Evolutionary conservation across 2,888 invertebrate species (phyloP), one percentile per base, ranked within the genome.

Genomic region (Nymphalis urticae): DNA sequence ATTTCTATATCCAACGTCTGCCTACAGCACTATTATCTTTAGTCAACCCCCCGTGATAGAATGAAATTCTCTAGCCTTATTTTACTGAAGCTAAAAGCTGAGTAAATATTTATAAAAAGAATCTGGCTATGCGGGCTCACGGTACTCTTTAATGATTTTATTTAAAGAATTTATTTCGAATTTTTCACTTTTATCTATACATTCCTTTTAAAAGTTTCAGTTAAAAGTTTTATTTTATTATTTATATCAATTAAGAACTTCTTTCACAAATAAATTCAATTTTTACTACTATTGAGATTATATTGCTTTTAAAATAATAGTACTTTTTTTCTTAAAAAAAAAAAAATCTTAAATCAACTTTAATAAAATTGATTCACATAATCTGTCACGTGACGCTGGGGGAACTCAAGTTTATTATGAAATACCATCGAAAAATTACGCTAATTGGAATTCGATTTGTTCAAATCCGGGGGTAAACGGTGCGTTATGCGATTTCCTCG

Each of bases 371-470:
- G 19, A 19, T 58, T 58, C 10, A 19, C 17, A 19, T n/a, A 69
- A 69, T 24, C 21, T 61, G 48, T 62, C 64, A 69, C 60, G 62
- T 64, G 64, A 54, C 21, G 17, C 48, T 51, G 51, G 70, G 70
- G 68, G 66, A 70, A 47, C 47, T 48, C 47, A 60, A 66, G 62
- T 64, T 68, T 63, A 70, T 67, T 68, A 62, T 48, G 72, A 75
- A 78, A 79, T 78, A 75, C 75, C 75, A 74, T 72, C 68, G 63
- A 60, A 62, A 71, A 68, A 64, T 66, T 47, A 73, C 68, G 75
- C 80, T 86, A 85, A 87, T 87, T 84, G 81, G 79, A 80, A 85
- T 83, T 85, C 80, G 80, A 86, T 86, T 85, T 83, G 81, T 79
- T 77, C 80, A 78, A 82, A 83, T 84, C 84, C 82, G 78, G 75